Evolutionary conservation across 2,113 vertebrate genomes (phyloP).

Genomic region (Helogale parvula): DNA sequence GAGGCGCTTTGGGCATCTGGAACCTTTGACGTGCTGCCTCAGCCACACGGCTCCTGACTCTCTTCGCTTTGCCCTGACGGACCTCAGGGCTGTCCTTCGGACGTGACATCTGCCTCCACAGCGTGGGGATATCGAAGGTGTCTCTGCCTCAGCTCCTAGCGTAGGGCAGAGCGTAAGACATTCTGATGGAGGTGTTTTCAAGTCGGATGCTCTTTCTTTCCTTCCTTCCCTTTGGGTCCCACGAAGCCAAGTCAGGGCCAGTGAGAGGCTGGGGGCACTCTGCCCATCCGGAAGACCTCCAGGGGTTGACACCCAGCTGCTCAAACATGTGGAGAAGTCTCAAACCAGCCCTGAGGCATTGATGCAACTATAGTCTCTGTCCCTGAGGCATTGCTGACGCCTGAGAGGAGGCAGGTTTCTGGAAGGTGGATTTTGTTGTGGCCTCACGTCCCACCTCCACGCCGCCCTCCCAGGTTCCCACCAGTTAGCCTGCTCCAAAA

Average conservation of each 20-base stretch:
- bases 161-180: background rate
- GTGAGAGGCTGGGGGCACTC: background rate
- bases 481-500: background rate
- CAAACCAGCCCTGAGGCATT: rapidly evolving
- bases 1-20: background rate
- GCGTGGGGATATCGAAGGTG: background rate
- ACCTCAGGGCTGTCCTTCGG: too few relatives aligned
- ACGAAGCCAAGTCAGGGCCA: background rate
- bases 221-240: background rate
- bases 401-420: too few relatives aligned
- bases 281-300: rapidly evolving
- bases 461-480: background rate
- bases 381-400: background rate
- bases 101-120: background rate
- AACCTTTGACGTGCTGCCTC: background rate
- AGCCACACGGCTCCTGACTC: rapidly evolving
- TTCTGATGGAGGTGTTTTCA: background rate
- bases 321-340: background rate
- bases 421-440: background rate
- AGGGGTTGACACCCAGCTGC: background rate
- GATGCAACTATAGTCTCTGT: background rate
- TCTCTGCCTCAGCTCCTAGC: background rate
- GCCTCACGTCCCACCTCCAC: background rate
- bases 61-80: background rate
- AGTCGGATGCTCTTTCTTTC: background rate